Evolutionary conservation across 2,797 vertebrate genomes (phyloP).

Genomic region (Lemur catta): DNA sequence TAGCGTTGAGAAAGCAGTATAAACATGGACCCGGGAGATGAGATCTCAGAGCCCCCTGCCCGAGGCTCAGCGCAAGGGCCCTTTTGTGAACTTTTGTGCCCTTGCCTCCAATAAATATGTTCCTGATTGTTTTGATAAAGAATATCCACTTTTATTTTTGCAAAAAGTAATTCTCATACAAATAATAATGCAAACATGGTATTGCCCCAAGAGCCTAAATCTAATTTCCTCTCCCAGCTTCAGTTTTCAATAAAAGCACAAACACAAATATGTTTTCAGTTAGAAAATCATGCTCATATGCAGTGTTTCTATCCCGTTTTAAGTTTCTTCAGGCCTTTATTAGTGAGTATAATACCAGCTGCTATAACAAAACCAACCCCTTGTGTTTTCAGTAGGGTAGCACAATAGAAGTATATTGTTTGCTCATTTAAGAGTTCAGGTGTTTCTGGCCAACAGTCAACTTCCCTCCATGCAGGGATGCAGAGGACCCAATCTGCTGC

Average conservation of each 20-base stretch:
- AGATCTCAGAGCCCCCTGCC: accelerated
- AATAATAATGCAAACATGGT: not conserved
- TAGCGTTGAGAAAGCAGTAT: not conserved
- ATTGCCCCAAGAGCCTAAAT: not conserved
- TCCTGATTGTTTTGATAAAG: not conserved
- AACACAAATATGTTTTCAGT: not conserved
- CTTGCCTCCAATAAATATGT: not conserved
- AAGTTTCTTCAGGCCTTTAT: not conserved
- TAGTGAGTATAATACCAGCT: not conserved
- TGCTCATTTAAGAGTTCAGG: not conserved
- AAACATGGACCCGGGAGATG: not conserved
- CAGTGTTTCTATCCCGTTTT: not conserved
- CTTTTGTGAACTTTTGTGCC: not conserved
- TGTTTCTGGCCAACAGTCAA: not conserved
- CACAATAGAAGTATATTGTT: not conserved
- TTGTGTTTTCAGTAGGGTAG: not conserved
- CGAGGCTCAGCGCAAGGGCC: accelerated
- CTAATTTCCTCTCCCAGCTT: not conserved
- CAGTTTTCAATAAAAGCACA: not conserved
- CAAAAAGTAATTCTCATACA: not conserved
- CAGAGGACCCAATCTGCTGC: not conserved
- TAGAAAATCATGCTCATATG: not conserved
- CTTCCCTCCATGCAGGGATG: not conserved
- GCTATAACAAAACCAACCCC: not conserved
- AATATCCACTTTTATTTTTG: not conserved